Evolutionary conservation across 2,113 vertebrate genomes (phyloP), one percentile per base, ranked within the genome.

Genomic region (Platysternon megacephalum): DNA sequence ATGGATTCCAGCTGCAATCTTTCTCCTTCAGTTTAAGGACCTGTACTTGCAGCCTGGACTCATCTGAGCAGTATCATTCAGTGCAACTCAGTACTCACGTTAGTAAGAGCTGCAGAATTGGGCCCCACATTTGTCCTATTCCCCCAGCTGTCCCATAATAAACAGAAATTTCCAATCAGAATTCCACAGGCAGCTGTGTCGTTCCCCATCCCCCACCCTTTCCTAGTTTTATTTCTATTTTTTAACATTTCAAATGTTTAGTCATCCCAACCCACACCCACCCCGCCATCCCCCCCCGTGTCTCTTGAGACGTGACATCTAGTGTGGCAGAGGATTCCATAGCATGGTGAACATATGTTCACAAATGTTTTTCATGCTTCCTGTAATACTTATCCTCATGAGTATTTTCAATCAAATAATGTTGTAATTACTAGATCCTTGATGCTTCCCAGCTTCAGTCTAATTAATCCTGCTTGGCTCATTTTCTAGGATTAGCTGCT

Each of bases 1-100:
- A 89, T 74, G 29, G 9, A 14, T 29, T 52, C 26, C 26, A 14
- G 48, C 85, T 6, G 0, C 42, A 44, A 0, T 0, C 3, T 28
- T 53, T 74, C 81, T 49, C 52, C 49, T 0, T 13, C 17, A 29
- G 83, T 49, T 53, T 44, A 1, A 49, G 7, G 2, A 44, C 82
- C n/a, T 52, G n/a, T 46, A 78, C 42, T 78, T 78, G 39, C 44
- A 78, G 44, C 26, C 74, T 78, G 12, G 39, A 78, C 24, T 44
- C 22, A 26, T 28, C 19, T 78, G 42, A 46, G 42, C 42, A 39
- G 19, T 28, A 8, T 28, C 26, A 72, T 39, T 78, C 42, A 78
- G 28, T 46, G 26, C 1, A 2, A 46, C 74, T 78, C 74, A 46
- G 26, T 28, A 78, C 24, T 46, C 74, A 16, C 74, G 4, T 16